Evolutionary conservation across 2,113 vertebrate species (phyloP).

Genomic region (Varanus komodoensis): DNA sequence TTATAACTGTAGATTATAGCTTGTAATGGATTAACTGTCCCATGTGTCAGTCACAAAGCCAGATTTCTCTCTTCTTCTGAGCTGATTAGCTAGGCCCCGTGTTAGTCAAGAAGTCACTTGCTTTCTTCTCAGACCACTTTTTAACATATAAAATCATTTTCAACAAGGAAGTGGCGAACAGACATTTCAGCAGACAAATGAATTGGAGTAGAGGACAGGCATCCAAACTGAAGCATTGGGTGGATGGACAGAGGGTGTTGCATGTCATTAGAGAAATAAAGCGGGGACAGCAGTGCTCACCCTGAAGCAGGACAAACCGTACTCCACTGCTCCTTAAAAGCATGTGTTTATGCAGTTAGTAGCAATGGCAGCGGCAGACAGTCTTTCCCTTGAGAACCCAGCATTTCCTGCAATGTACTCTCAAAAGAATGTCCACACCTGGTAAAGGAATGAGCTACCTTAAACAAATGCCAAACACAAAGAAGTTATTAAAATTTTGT

Average conservation of each 20-base stretch:
- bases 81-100: not conserved
- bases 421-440: slow-evolving; percentile 7
- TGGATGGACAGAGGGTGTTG: not conserved
- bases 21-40: not conserved
- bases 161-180: not conserved
- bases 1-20: too few species aligned
- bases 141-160: not conserved
- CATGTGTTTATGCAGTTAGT: not conserved
- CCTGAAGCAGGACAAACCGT: not conserved
- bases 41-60: not conserved
- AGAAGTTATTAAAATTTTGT: not conserved
- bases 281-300: not conserved
- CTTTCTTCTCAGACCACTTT: not conserved
- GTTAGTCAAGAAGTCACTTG: not conserved
- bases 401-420: not conserved
- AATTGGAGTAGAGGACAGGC: not conserved
- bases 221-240: not conserved
- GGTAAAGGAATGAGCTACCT: slow-evolving; percentile 30
- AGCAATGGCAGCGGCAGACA: not conserved
- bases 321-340: not conserved
- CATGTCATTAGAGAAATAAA: not conserved
- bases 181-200: not conserved
- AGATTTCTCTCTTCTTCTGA: not conserved
- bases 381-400: not conserved
- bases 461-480: slow-evolving; percentile 2